These are phyloP conservation scores for Isotomurus palustris DNA, from an alignment of 2,888 invertebrate genomes.

Conservation along the genomic window DNA sequence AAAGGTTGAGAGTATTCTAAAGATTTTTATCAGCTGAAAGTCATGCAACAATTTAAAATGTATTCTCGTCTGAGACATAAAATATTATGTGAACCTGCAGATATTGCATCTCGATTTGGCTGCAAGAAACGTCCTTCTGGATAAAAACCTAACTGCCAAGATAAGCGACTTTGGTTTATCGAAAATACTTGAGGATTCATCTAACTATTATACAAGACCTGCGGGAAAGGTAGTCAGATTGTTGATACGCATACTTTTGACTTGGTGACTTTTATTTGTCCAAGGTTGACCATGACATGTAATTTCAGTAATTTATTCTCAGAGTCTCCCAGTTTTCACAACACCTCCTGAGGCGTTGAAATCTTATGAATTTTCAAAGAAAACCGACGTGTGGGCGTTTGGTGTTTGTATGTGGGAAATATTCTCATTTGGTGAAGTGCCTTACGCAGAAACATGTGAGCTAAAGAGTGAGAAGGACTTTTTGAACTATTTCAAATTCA, in stretches of 20 bases:
- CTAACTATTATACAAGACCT: not conserved
- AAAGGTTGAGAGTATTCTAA: no score
- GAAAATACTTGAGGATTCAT: not conserved
- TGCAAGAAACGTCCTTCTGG: not conserved
- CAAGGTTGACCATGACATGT: no score
- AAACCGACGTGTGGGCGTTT: conserved; percentile 7
- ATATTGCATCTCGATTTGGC: not conserved
- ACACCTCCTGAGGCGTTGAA: not conserved
- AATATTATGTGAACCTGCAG: no score
- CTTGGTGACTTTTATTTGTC: no score
- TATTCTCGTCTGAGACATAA: not conserved
- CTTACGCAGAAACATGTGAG: no score
- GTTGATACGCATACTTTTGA: no score
- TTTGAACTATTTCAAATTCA: not conserved
- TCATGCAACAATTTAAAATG: no score
- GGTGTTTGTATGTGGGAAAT: conserved; percentile 1
- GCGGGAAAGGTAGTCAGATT: not conserved
- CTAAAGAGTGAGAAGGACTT: not conserved
- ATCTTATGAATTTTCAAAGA: not conserved
- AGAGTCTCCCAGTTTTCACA: not conserved
- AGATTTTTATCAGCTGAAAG: no score
- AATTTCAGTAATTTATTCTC: no score
- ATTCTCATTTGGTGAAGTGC: not conserved
- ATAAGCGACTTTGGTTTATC: not conserved
- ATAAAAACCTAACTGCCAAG: not conserved